Conservation (phyloP, 2,113 vertebrate genomes). For the Calonectris borealis region DNA sequence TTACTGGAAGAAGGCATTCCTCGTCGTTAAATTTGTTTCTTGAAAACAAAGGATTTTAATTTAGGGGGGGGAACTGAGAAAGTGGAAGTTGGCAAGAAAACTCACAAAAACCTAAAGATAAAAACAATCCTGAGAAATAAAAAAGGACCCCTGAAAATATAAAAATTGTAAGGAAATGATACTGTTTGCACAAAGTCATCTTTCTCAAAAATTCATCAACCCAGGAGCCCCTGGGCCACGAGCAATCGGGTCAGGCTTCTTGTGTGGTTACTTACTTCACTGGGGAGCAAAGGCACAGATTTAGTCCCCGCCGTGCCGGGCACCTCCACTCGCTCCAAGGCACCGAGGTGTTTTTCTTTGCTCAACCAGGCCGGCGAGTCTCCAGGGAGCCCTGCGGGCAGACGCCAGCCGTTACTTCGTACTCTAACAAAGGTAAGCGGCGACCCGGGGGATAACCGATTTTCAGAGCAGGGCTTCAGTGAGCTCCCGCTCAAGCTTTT, state of each 20-base stretch:
- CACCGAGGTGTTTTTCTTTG: neutral
- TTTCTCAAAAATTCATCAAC: neutral
- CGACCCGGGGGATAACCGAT: neutral
- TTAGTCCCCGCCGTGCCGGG: neutral
- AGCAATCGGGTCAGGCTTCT: neutral
- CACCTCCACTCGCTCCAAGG: neutral
- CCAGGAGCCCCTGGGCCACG: fast-evolving
- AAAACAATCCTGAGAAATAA: neutral
- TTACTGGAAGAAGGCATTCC: neutral
- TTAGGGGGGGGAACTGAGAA: neutral
- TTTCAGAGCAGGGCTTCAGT: neutral
- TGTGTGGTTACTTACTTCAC: fast-evolving
- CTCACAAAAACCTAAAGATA: neutral
- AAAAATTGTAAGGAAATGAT: neutral
- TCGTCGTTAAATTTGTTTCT: neutral
- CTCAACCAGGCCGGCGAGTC: slow-evolving; percentile 42
- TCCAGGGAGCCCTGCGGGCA: neutral
- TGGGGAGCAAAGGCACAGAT: neutral
- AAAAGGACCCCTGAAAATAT: neutral
- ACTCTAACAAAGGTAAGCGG: slow-evolving; percentile 66
- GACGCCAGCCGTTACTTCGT: slow-evolving; percentile 23
- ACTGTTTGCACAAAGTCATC: neutral
- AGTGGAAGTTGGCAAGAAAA: neutral
- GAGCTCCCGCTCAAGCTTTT: neutral
- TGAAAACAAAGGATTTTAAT: neutral